Evolutionary conservation across 2,113 vertebrate species (phyloP), one percentile per base, ranked within the genome.

Genomic region (Argyrosomus japonicus): DNA sequence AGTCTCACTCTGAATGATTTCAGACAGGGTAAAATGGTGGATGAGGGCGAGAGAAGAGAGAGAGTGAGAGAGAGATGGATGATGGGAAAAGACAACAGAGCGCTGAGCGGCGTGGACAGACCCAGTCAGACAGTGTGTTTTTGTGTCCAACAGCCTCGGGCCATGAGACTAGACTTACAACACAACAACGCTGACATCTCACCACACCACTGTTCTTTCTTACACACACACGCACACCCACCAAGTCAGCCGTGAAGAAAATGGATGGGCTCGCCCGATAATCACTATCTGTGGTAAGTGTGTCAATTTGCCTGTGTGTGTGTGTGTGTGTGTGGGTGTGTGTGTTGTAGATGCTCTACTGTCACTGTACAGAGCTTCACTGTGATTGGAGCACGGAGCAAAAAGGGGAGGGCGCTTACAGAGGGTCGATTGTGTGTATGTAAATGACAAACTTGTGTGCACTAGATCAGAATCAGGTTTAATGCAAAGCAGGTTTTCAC

Each of bases 61-160:
- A 2, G 61, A 57, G 61, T 32, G 58, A 40, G 77, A 73, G 57
- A 74, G 76, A 85, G 83, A 83, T 86, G 71, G 75, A 88, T 86
- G 88, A 88, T 90, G 86, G 72, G 88, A 89, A 92, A 85, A 88
- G 90, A 93, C 87, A 88, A 84, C 88, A 84, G 71, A 61, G 88
- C 27, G 27, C 57, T 76, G 65, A 81, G 69, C 36, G 15, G 83
- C 69, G 90, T 87, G 79, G 90, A 87, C 78, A 54, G 83, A 73
- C 79, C 64, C 79, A 87, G 83, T 89, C 90, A 93, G 90, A 92
- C 92, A 91, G 90, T 89, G 91, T 91, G 89, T 87, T 88, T 91
- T 86, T 89, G 89, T 93, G 92, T 91, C 91, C 92, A 90, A 92
- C 77, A 93, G 93, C 92, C 92, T 87, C 86, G 3, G 90, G 93